phyloP scores from a whole-genome alignment of 23 tunicate species.

The Halocynthia roretzi region DNA sequence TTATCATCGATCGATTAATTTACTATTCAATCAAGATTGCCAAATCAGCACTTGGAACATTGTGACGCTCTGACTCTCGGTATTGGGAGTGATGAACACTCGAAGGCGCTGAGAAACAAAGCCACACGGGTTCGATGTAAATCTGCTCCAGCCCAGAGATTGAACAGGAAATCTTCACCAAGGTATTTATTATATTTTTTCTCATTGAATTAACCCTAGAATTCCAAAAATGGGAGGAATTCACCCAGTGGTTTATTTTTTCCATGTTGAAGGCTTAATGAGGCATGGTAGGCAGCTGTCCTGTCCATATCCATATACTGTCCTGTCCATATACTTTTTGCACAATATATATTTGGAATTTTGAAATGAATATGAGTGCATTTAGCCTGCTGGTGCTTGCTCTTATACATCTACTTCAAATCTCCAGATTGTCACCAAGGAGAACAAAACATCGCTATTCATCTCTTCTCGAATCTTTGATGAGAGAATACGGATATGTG shows the following conservation, averaged over 20 bases:
- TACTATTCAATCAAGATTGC: slow-evolving; percentile 12
- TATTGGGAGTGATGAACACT: slow-evolving; percentile 48
- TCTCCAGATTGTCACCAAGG: background rate
- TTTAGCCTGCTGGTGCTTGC: no score
- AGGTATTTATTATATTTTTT: no score
- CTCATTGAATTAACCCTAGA: no score
- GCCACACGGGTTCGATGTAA: slow-evolving; percentile 13
- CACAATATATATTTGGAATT: no score
- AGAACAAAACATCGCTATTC: background rate
- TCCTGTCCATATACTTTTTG: no score
- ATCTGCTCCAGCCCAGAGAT: slow-evolving; percentile 5
- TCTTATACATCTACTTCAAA: background rate
- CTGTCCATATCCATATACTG: no score
- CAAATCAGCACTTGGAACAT: slow-evolving; percentile 40
- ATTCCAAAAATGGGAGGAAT: no score
- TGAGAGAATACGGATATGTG: background rate
- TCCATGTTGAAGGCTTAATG: no score
- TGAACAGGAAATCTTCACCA: no score
- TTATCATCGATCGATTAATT: slow-evolving; percentile 1
- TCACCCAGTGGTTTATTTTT: no score
- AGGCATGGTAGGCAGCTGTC: no score
- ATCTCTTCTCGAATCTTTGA: background rate
- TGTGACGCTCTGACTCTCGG: slow-evolving; percentile 60
- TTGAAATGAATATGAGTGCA: no score
- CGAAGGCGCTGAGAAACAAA: slow-evolving; percentile 22